Base-by-base conservation (phyloP, 2,888 invertebrate genomes). In the Formica aserva region DNA sequence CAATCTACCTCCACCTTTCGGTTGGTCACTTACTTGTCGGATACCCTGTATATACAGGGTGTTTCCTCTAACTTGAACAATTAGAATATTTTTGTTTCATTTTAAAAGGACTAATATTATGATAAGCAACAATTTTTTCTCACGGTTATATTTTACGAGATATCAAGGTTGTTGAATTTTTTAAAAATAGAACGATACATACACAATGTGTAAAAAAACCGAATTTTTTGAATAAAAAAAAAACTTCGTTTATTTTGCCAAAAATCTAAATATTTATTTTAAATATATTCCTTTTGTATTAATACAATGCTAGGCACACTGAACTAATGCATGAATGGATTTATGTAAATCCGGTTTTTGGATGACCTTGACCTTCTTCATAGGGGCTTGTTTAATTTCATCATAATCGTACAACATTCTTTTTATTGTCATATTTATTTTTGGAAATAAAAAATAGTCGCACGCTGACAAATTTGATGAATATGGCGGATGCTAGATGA, bases 241-340 rank as follows among this genome's bases (percentile, higher is more conserved):
- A 6, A 22, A 22, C 41, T 3, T 41, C 13, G 22, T 8, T 67
- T 67, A 67, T 26, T 67, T 67, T 38, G 26, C 41, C 8, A 67
- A 67, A 67, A 67, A 18, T 67, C 11, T 0, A 45, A 45, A 45
- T 41, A 2, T 45, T 35, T 66, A 66, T 66, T 66, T n/a, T 13
- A 66, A 67, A 26, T 67, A 67, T 8, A 4, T 67, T n/a, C 52
- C 35, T 72, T 35, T 35, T 35, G 38, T n/a, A 72, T 72, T 22
- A 52, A 72, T 72, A 72, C 71, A 48, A 22, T 55, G 69, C 45
- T 71, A 55, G 2, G 52, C 71, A 72, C 57, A 35, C n/a, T 72
- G 3, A 72, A 35, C 52, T 55, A 72, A 72, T 52, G 52, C 35
- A 32, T 18, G 55, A 15, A 71, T 71, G 52, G 52, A 69, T 15